These are phyloP conservation scores for Nipponacmea schrenckii DNA, from an alignment of 2,888 invertebrate species.

Conservation along the genomic window DNA sequence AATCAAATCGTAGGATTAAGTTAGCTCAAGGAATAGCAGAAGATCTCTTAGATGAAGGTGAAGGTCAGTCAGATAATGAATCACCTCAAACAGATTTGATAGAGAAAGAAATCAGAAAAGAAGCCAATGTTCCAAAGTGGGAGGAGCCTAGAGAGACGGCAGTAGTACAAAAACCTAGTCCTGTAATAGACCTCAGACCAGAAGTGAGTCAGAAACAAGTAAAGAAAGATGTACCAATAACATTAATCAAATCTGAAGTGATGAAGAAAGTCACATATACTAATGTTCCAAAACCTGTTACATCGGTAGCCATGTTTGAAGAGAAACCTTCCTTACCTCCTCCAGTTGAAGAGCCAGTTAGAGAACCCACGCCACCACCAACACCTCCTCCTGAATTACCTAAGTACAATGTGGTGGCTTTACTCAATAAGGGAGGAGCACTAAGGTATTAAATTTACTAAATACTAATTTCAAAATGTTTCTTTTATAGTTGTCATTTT, in stretches of 20 bases:
- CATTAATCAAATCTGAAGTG: slow-evolving; percentile 3
- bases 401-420: slow-evolving; percentile 59
- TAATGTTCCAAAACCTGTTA: background rate
- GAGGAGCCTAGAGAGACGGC: slow-evolving; percentile 9
- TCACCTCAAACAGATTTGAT: background rate
- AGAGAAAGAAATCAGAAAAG: background rate
- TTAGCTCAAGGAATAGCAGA: slow-evolving; percentile 57
- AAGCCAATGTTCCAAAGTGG: slow-evolving; percentile 25
- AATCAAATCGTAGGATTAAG: slow-evolving; percentile 17
- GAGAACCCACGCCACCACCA: slow-evolving; percentile 23
- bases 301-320: background rate
- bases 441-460: slow-evolving; percentile 52
- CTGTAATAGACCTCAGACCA: slow-evolving; percentile 21
- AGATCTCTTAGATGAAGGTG: slow-evolving; percentile 42
- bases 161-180: slow-evolving; percentile 17
- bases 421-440: slow-evolving; percentile 57
- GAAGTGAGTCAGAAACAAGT: slow-evolving; percentile 6
- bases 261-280: slow-evolving; percentile 11
- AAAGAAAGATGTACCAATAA: background rate
- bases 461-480: background rate
- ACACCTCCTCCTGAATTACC: slow-evolving; percentile 42
- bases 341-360: slow-evolving; percentile 21
- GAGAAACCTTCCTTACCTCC: background rate
- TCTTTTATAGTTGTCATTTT: background rate
- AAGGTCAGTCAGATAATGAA: slow-evolving; percentile 33